Evolutionary conservation across 2,113 vertebrate genomes (phyloP).

Genomic region (Electrona antarctica): DNA sequence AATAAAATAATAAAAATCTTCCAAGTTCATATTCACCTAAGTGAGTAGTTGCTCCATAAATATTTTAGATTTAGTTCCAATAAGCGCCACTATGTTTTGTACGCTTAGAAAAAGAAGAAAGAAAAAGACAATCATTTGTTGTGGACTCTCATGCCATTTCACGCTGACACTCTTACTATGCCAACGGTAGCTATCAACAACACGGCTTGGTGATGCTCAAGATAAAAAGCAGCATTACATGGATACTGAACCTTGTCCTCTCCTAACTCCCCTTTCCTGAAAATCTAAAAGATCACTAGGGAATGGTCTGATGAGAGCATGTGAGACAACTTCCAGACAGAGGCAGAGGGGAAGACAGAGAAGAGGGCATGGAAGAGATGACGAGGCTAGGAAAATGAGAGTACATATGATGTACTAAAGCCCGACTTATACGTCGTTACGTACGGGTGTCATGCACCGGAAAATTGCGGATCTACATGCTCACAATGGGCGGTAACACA

Average conservation of each 20-base stretch:
- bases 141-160: constrained; percentile 17
- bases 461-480: too few species aligned
- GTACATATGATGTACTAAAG: neutral
- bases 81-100: constrained; percentile 38
- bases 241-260: constrained; percentile 52
- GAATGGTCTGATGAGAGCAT: constrained; percentile 46
- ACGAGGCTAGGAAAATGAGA: neutral
- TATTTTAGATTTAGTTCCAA: constrained; percentile 37
- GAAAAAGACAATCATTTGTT: constrained; percentile 31
- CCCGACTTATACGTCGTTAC: too few species aligned
- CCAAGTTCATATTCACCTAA: constrained; percentile 53
- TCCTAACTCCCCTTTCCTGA: constrained; percentile 30
- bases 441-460: too few species aligned
- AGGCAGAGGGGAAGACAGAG: constrained; percentile 26
- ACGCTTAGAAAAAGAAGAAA: neutral
- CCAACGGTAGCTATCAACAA: constrained; percentile 24
- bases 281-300: constrained; percentile 39
- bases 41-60: constrained; percentile 59
- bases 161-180: constrained; percentile 38
- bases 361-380: constrained; percentile 1
- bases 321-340: constrained; percentile 45
- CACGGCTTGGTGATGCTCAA: constrained; percentile 39
- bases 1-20: constrained; percentile 11
- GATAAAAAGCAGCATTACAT: constrained; percentile 68
- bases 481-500: too few species aligned